Evolutionary conservation across 2,797 vertebrate species (phyloP).

Genomic region (Pipistrellus pygmaeus): DNA sequence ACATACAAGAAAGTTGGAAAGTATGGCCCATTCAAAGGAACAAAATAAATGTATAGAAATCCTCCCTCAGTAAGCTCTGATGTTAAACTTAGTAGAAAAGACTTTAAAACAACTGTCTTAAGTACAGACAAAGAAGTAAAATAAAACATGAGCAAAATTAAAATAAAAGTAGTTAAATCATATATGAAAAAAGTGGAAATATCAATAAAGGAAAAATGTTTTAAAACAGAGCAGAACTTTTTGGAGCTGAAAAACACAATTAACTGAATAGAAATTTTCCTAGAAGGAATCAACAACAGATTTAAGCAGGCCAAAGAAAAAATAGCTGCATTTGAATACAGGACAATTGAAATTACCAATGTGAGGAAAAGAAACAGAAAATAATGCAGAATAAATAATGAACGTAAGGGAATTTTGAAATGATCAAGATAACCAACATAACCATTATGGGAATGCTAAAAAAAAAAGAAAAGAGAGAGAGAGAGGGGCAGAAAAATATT

Average conservation of each 20-base stretch:
- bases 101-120: background rate
- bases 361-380: background rate
- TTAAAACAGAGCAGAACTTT: background rate
- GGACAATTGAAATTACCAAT: background rate
- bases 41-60: background rate
- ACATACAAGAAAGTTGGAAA: background rate
- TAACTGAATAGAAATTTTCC: background rate
- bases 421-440: no score
- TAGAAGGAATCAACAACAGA: background rate
- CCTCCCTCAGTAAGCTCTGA: background rate
- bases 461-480: no score
- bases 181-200: background rate
- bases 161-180: background rate
- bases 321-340: background rate
- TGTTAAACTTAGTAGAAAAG: background rate
- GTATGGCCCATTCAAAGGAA: background rate
- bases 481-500: background rate
- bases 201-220: background rate
- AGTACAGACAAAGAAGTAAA: background rate
- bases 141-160: background rate
- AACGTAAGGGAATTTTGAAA: no score
- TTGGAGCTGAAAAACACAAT: background rate
- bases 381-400: no score
- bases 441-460: no score
- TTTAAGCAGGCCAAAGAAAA: no score